Evolutionary conservation across 30 jellyfish, hydroid and myxozoan species (phyloP), one percentile per base, ranked within the genome.

Genomic region (Chironex yamaguchii): DNA sequence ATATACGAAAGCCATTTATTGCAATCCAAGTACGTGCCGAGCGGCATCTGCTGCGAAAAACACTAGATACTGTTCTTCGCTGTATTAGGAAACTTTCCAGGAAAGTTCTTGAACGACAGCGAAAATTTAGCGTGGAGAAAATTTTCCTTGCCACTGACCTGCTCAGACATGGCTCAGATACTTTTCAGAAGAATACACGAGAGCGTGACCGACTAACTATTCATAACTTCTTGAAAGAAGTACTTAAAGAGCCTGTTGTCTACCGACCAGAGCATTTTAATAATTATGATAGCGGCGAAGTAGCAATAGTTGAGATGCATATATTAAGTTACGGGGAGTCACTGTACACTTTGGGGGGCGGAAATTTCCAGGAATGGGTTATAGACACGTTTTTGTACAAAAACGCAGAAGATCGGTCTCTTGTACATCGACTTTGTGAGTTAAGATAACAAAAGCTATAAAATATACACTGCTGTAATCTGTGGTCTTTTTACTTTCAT

Each of bases 231-330:
- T 27, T 91, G 36, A 9, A 4, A 6, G 80, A 81, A 30, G 29
- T 85, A 51, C 52, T 92, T 26, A 72, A 69, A 22, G 35, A 69
- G 0, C 95, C 97, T 1, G 30, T 48, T 4, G 63, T 67, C 1
- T 94, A 86, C 34, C 20, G 48, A 21, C 97, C 99, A 1, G 82
- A 26, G n/a, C 70, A 71, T 24, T 82, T 72, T 65, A 90, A 85
- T 4, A 36, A 86, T 22, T 66, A 63, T 75, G 99, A 94, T 36
- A 90, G 95, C 35, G 99, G 99, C 25, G 96, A 89, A 52, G 78
- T 94, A 14, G 97, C 99, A 13, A 82, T 94, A n/a, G 72, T 94
- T 21, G 99, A 94, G 66, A 94, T 94, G 99, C 83, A 94, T 81
- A 94, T 94, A 12, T 82, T 94, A 2, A 89, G 97, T 53, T 54